Conservation (phyloP, 2,888 invertebrate species). For the Microctonus hyperodae region DNA sequence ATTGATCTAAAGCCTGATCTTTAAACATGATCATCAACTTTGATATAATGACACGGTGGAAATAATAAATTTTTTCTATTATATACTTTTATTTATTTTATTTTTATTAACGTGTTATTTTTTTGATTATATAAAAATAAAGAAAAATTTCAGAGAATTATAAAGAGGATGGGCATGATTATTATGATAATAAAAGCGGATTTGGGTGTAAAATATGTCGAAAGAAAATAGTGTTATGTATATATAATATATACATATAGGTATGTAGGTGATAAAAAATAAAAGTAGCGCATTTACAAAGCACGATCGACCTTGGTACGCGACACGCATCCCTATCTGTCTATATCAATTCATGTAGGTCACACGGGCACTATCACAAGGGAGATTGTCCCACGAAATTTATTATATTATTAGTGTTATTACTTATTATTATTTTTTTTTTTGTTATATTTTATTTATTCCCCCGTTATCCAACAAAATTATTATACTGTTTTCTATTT, state of each 20-base stretch:
- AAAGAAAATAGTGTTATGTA: background rate
- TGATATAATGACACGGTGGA: background rate
- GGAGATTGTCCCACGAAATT: conserved; percentile 12
- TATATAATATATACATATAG: background rate
- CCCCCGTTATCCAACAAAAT: no score
- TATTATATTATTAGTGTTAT: background rate
- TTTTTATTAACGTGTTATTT: background rate
- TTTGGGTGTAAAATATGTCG: conserved; percentile 6
- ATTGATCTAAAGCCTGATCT: conserved; percentile 35
- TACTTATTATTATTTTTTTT: no score
- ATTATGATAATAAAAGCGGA: background rate
- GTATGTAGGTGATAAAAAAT: conserved; percentile 22
- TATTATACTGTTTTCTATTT: no score
- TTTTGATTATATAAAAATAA: background rate
- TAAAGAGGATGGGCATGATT: background rate
- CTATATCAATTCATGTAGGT: conserved; percentile 38
- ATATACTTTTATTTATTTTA: background rate
- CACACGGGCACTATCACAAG: conserved; percentile 37
- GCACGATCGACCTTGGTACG: conserved; percentile 50
- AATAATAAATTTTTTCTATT: background rate
- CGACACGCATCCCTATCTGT: conserved; percentile 42
- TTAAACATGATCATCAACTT: conserved; percentile 4
- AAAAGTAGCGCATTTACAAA: conserved; percentile 40
- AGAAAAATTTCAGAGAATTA: background rate
- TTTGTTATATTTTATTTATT: no score